Conservation (phyloP, 2,797 vertebrate genomes). For the Chiroxiphia lanceolata region DNA sequence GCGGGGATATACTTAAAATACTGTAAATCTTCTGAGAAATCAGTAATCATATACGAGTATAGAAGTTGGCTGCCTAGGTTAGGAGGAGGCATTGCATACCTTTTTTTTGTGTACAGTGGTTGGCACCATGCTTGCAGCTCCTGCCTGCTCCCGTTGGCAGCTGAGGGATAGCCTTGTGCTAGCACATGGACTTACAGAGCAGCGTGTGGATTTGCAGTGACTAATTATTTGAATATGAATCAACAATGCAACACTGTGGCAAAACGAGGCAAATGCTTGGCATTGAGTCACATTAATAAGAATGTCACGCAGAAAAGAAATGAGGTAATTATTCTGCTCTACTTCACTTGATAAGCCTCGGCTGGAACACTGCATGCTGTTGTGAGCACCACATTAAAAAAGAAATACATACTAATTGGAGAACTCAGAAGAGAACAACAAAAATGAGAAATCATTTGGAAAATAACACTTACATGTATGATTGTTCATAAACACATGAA, state of each 20-base stretch:
- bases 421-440: constrained; percentile 26
- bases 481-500: constrained; percentile 30
- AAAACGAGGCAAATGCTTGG: constrained; percentile 45
- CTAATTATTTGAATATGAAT: constrained; percentile 35
- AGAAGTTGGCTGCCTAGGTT: background rate
- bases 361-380: constrained; percentile 22
- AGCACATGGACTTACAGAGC: background rate
- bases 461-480: constrained; percentile 10
- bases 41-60: background rate
- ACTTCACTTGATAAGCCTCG: constrained; percentile 65
- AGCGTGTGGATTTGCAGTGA: background rate
- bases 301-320: constrained; percentile 59
- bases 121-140: background rate
- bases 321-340: constrained; percentile 70
- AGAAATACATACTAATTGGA: constrained; percentile 49
- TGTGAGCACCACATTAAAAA: constrained; percentile 16
- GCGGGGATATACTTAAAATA: background rate
- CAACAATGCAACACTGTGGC: constrained; percentile 52
- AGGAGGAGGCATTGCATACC: background rate
- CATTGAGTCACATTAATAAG: constrained; percentile 51
- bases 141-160: background rate
- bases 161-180: background rate
- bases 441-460: constrained; percentile 18
- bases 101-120: background rate
- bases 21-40: background rate